Evolutionary conservation across 2,113 vertebrate genomes (phyloP).

Genomic region (Menura novaehollandiae): DNA sequence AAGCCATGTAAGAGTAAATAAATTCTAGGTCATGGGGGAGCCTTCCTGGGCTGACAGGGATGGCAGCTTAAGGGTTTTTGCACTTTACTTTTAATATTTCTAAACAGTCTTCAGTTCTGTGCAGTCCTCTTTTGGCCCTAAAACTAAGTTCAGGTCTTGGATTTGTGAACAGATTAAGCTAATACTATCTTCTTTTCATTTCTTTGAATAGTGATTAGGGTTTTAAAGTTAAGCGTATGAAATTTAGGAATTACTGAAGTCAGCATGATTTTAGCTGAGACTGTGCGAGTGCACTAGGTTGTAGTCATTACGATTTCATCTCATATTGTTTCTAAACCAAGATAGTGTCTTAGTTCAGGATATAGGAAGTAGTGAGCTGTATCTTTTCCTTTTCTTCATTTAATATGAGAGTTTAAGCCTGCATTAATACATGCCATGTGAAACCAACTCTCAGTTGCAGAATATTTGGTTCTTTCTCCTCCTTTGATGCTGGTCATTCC

Average conservation of each 20-base stretch:
- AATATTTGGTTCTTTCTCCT: neutral
- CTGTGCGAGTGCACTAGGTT: neutral
- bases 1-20: neutral
- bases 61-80: neutral
- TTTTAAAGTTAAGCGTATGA: neutral
- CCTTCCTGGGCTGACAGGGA: neutral
- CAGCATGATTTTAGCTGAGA: neutral
- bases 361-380: neutral
- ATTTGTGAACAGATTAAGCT: neutral
- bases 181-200: neutral
- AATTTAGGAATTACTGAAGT: neutral
- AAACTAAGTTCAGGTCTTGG: neutral
- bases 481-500: neutral
- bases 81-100: neutral
- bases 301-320: neutral
- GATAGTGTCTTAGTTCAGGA: neutral
- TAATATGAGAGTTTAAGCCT: neutral
- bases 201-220: neutral
- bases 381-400: neutral
- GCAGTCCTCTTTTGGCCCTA: neutral
- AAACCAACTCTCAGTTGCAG: neutral
- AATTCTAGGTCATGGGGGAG: neutral
- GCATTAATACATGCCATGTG: fast-evolving
- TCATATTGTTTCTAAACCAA: neutral
- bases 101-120: neutral